phyloP scores from a whole-genome alignment of 2,888 invertebrate genomes.

The Drosophila melanosoma region DNA sequence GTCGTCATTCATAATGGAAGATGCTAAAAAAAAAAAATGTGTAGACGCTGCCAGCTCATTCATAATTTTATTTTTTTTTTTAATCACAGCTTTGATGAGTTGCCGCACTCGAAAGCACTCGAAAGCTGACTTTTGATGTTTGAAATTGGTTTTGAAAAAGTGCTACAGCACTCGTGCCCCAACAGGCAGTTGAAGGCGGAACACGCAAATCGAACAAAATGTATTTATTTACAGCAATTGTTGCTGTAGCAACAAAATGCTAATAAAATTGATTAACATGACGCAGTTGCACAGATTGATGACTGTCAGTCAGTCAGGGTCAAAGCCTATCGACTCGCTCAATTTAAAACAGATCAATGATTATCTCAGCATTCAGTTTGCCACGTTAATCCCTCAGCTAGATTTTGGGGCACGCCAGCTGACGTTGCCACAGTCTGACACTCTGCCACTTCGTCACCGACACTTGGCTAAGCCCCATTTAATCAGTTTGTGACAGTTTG shows the following conservation, averaged over 20 bases:
- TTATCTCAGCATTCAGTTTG: slow-evolving; percentile 31
- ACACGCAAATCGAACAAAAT: slow-evolving; percentile 49
- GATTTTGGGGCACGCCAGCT: slow-evolving; percentile 49
- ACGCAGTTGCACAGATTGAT: slow-evolving; percentile 64
- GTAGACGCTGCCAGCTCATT: slow-evolving; percentile 61
- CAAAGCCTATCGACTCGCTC: slow-evolving; percentile 35
- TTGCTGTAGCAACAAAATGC: slow-evolving; percentile 41
- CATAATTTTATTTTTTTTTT: slow-evolving; percentile 57
- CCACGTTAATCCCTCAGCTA: slow-evolving; percentile 44
- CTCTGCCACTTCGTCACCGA: slow-evolving; percentile 22
- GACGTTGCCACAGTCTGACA: slow-evolving; percentile 41
- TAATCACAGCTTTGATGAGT: slow-evolving; percentile 70
- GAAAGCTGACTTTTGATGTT: slow-evolving; percentile 71
- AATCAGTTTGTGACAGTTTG: slow-evolving; percentile 68
- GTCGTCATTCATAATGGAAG: slow-evolving; percentile 64
- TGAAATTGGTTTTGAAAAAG: slow-evolving; percentile 72
- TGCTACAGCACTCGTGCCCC: slow-evolving; percentile 64
- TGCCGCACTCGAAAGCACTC: slow-evolving; percentile 76
- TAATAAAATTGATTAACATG: slow-evolving; percentile 74
- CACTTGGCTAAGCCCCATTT: slow-evolving; percentile 46
- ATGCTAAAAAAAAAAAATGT: slow-evolving; percentile 10
- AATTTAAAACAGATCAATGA: slow-evolving; percentile 46
- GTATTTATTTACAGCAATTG: neutral
- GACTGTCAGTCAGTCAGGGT: slow-evolving; percentile 67
- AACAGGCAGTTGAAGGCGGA: slow-evolving; percentile 67